A percentile compares a stretch with the other conserved stretches of the same genome.
phyloP scores from a whole-genome alignment of 2,113 vertebrate species.

The Hypomesus transpacificus region DNA sequence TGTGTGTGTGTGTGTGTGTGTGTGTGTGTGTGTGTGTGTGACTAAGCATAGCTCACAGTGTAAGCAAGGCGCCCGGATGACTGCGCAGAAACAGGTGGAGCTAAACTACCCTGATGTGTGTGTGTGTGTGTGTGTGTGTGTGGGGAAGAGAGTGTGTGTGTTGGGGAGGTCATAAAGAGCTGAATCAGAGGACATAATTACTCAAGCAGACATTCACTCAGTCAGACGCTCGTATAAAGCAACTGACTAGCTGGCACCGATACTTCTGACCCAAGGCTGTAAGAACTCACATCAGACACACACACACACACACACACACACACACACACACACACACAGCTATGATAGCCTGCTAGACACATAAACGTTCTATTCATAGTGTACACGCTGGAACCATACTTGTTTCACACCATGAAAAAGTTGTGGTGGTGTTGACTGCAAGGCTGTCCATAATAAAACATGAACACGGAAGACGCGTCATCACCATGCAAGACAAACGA shows the following conservation, averaged over 20 bases:
- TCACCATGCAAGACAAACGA: too few species aligned
- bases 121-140: neutral
- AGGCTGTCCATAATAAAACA: too few species aligned
- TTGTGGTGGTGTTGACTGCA: too few species aligned
- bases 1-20: constrained; percentile 2
- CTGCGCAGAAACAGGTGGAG: constrained; percentile 21
- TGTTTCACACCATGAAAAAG: too few species aligned
- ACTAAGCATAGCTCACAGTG: constrained; percentile 15
- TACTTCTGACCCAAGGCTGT: neutral
- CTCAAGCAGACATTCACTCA: constrained; percentile 15
- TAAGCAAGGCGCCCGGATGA: constrained; percentile 5
- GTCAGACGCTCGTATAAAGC: constrained; percentile 10
- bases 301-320: neutral
- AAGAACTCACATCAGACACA: neutral
- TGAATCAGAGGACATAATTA: constrained; percentile 21
- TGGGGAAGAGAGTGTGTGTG: neutral
- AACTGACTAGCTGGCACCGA: neutral
- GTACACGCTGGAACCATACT: too few species aligned
- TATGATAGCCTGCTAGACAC: neutral
- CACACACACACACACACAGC: neutral
- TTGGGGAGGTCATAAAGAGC: constrained; percentile 1
- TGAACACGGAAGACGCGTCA: too few species aligned
- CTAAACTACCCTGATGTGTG: neutral
- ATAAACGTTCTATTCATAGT: neutral
- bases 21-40: constrained; percentile 1